Percentiles rank a stretch among this genome's conserved stretches.
Conservation (phyloP, 1,140 invertebrate species). For the Patella vulgata region DNA sequence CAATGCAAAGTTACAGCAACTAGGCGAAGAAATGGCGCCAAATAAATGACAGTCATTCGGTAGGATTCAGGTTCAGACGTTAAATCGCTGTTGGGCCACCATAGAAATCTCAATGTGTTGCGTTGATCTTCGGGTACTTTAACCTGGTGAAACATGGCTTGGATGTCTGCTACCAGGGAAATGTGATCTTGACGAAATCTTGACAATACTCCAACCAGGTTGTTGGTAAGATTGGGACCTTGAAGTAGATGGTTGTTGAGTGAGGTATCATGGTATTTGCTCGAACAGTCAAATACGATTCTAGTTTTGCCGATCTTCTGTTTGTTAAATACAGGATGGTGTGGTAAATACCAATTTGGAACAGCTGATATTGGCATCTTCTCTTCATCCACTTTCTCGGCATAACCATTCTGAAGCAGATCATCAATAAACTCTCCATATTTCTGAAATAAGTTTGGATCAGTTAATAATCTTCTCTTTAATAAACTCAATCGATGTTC, state of each 20-base stretch:
- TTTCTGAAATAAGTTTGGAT: too few relatives aligned
- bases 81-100: conserved; percentile 20
- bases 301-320: conserved; percentile 18
- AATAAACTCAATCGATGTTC: too few relatives aligned
- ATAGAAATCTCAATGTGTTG: conserved; percentile 22
- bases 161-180: conserved; percentile 17
- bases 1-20: conserved; percentile 12
- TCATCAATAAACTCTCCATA: too few relatives aligned
- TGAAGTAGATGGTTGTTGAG: conserved; percentile 16
- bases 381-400: too few relatives aligned
- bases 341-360: too few relatives aligned
- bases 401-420: too few relatives aligned
- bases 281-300: conserved; percentile 23
- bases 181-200: conserved; percentile 21
- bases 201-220: conserved; percentile 17
- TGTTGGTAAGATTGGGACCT: conserved; percentile 21
- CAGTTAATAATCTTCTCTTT: too few relatives aligned
- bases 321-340: too few relatives aligned
- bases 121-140: conserved; percentile 13
- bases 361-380: too few relatives aligned
- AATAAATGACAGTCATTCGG: conserved; percentile 31
- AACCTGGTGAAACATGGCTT: conserved; percentile 29
- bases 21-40: conserved; percentile 15
- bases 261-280: conserved; percentile 13
- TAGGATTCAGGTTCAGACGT: conserved; percentile 11